Evolutionary conservation across 2,797 vertebrate species (phyloP).

Genomic region (Phrynocephalus vlangalii): DNA sequence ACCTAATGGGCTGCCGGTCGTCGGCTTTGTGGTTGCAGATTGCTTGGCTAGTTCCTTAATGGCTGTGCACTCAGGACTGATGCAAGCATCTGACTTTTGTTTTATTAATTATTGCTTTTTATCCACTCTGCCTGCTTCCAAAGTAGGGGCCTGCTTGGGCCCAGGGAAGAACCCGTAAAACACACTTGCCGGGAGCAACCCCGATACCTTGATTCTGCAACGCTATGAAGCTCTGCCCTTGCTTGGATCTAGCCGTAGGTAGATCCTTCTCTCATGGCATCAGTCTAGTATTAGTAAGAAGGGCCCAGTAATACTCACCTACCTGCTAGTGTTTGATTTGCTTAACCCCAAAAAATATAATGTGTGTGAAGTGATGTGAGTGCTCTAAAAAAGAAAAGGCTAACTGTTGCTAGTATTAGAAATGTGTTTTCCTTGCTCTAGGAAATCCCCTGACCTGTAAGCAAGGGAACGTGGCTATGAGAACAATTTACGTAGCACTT

Average conservation of each 20-base stretch:
- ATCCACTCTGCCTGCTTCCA: neutral
- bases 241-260: neutral
- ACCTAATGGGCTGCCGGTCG: neutral
- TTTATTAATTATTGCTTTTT: conserved; percentile 14
- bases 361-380: neutral
- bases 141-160: neutral
- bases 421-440: too few relatives aligned
- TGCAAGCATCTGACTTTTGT: conserved; percentile 13
- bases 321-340: neutral
- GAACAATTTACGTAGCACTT: neutral
- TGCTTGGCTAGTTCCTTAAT: neutral
- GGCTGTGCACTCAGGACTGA: neutral
- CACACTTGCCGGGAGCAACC: neutral
- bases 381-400: neutral
- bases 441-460: neutral
- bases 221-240: neutral
- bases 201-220: neutral
- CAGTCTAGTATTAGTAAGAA: neutral
- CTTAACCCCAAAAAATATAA: neutral
- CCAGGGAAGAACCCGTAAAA: neutral
- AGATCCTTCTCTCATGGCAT: neutral
- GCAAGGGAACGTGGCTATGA: too few relatives aligned
- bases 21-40: neutral
- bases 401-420: neutral
- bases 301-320: neutral